Evolutionary conservation across 1,140 invertebrate genomes (phyloP), one percentile per base, ranked within the genome.

Genomic region (Drosophila seguyi): DNA sequence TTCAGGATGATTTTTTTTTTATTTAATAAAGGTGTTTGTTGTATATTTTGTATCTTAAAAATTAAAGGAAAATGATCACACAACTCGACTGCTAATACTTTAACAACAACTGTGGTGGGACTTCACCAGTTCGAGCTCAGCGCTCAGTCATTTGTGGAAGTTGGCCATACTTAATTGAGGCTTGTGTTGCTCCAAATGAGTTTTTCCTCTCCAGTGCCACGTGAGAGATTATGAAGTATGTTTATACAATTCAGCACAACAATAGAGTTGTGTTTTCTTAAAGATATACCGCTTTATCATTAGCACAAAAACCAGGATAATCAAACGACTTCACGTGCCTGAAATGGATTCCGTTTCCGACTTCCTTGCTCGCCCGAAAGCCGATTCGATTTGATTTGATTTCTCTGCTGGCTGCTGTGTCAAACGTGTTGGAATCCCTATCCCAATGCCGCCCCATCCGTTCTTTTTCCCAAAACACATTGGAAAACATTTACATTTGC

Each of bases 401-500:
- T 84, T 76, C 72, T 68, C 72, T 69, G 38, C 66, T 65, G 59
- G 57, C 60, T 27, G 29, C 65, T 34, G 29, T 72, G 66, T 72
- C 68, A 71, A 71, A 71, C 67, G 68, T 72, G 68, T 71, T 71
- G 50, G 62, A 42, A 71, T 71, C 20, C 42, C 34, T 8, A 44
- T 14, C 41, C 25, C n/a, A 38, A 7, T 11, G 2, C 34, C 31
- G 14, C 8, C 34, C 52, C 14, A 22, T 6, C 34, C 10, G n/a
- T 41, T n/a, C 10, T 25, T 16, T 20, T n/a, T 16, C 18, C 20
- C 22, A 29, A 65, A 45, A 38, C 27, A 38, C 38, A 76, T 77
- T 61, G 65, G 48, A 69, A 77, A 85, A 81, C 84, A 87, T 87
- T 88, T 86, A 86, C 83, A 86, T 86, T 76, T 75, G 79, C 65